Evolutionary conservation across 2,113 vertebrate species (phyloP).

Genomic region (Gymnorhina tibicen): DNA sequence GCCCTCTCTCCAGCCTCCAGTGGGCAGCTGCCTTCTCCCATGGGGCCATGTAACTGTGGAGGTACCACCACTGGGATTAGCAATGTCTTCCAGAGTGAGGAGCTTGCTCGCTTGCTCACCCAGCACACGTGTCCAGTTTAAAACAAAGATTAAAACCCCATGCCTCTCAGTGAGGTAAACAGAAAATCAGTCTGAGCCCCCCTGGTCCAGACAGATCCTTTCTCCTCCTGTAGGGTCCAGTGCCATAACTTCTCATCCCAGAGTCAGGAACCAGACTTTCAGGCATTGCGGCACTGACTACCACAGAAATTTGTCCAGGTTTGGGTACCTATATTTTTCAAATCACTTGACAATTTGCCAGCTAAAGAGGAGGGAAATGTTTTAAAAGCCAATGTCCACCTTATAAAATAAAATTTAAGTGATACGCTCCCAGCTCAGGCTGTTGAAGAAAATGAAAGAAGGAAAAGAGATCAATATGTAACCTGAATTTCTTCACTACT

Average conservation of each 20-base stretch:
- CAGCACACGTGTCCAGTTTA: not conserved
- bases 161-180: accelerated
- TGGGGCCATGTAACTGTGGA: accelerated
- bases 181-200: not conserved
- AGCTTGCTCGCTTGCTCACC: not conserved
- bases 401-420: not conserved
- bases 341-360: not conserved
- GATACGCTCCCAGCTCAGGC: accelerated
- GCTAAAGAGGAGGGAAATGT: not conserved
- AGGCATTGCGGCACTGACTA: not conserved
- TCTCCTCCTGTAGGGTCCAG: accelerated
- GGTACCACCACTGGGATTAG: not conserved
- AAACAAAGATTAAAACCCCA: not conserved
- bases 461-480: not conserved
- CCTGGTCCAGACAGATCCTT: not conserved
- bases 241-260: not conserved
- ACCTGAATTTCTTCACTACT: not conserved
- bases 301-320: not conserved
- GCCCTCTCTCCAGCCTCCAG: not conserved
- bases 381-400: not conserved
- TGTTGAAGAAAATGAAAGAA: not conserved
- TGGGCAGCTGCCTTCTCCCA: not conserved
- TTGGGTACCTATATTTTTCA: not conserved
- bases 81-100: accelerated
- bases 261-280: not conserved